Evolutionary conservation across 2,888 invertebrate genomes (phyloP).

Genomic region (Ormyrus rosae): DNA sequence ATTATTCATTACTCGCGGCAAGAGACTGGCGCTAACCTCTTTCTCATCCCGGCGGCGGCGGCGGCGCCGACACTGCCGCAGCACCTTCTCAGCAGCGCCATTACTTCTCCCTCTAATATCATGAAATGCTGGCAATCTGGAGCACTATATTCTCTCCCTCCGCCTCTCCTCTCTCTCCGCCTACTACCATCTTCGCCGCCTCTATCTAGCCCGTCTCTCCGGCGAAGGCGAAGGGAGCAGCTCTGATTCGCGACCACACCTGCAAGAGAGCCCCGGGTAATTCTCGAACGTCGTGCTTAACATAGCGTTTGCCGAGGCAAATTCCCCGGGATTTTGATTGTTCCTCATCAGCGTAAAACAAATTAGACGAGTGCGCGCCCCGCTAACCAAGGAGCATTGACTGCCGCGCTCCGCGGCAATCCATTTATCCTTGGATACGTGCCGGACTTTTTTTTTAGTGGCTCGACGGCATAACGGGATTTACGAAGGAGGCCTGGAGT

Average conservation of each 20-base stretch:
- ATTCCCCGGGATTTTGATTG: conserved; percentile 28
- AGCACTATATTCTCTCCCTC: conserved; percentile 42
- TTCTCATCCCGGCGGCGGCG: conserved; percentile 36
- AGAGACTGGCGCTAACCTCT: conserved; percentile 46
- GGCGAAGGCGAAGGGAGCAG: conserved; percentile 5
- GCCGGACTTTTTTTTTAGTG: too few relatives aligned
- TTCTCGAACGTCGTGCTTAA: conserved; percentile 5
- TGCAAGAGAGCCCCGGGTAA: conserved; percentile 6
- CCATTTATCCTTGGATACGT: too few relatives aligned
- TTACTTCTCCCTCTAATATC: conserved; percentile 57
- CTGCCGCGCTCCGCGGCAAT: too few relatives aligned
- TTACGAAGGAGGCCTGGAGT: too few relatives aligned
- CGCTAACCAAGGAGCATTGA: too few relatives aligned
- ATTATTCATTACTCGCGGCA: conserved; percentile 53
- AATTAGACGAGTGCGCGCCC: conserved; percentile 18
- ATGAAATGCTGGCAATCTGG: conserved; percentile 58
- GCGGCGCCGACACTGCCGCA: background rate
- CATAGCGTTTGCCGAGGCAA: background rate
- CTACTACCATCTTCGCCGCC: background rate
- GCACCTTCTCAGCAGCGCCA: conserved; percentile 33
- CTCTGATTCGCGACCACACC: conserved; percentile 36
- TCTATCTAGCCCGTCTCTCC: background rate
- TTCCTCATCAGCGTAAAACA: conserved; percentile 36
- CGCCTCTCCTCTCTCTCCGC: background rate
- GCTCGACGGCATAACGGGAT: too few relatives aligned